A percentile compares a stretch with the other conserved stretches of the same genome.
These are phyloP conservation scores for Dexiosoma caninum DNA, from an alignment of 2,888 invertebrate species.

Conservation along the genomic window DNA sequence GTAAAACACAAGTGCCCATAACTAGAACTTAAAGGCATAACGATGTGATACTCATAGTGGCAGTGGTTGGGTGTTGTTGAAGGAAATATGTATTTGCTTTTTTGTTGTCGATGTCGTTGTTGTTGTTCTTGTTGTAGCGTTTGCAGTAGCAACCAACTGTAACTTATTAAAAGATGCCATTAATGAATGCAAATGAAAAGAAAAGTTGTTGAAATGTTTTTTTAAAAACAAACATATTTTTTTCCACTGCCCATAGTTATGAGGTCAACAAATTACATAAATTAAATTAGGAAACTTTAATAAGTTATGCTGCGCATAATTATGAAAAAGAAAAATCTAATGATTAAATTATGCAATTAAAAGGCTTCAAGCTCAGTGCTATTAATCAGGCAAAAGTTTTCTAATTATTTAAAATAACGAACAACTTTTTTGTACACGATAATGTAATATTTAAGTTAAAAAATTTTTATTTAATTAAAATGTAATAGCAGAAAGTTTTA, in stretches of 20 bases:
- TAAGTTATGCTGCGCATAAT: constrained; percentile 13
- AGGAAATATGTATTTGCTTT: background rate
- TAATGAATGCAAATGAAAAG: constrained; percentile 10
- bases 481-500: too few species aligned
- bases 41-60: background rate
- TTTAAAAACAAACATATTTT: constrained; percentile 1
- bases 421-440: too few species aligned
- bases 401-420: constrained; percentile 9
- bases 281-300: constrained; percentile 28
- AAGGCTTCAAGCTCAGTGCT: background rate
- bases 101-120: too few species aligned
- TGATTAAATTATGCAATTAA: constrained; percentile 39
- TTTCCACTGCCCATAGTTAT: background rate
- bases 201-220: constrained; percentile 35
- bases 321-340: constrained; percentile 8
- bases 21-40: background rate
- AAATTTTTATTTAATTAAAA: too few species aligned
- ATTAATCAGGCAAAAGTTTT: constrained; percentile 21
- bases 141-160: constrained; percentile 7
- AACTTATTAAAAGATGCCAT: constrained; percentile 43
- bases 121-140: background rate
- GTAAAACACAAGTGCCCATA: background rate
- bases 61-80: background rate
- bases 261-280: constrained; percentile 50
- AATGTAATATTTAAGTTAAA: too few species aligned